Conservation (phyloP, 2,797 vertebrate genomes). For the Acrocephalus scirpaceus region DNA sequence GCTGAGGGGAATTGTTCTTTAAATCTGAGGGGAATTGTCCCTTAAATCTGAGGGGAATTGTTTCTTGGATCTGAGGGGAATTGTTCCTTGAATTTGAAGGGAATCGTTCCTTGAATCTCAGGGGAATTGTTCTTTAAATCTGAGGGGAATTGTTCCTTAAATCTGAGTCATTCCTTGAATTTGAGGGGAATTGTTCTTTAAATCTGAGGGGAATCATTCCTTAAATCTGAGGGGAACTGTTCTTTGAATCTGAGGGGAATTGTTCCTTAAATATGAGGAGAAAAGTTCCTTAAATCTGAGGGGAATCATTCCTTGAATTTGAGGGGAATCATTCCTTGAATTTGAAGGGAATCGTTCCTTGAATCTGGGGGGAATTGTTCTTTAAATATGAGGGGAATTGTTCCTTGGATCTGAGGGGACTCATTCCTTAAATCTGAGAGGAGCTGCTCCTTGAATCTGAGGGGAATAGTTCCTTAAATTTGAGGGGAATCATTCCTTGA, state of each 20-base stretch:
- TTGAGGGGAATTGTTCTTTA: rapidly evolving
- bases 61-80: not conserved
- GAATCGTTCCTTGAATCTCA: rapidly evolving
- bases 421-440: rapidly evolving
- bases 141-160: rapidly evolving
- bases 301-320: not conserved
- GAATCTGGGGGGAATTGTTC: rapidly evolving
- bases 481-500: rapidly evolving
- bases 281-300: rapidly evolving
- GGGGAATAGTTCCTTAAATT: rapidly evolving
- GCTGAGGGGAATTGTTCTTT: rapidly evolving
- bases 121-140: rapidly evolving
- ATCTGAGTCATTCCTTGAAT: rapidly evolving
- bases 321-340: not conserved
- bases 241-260: no score
- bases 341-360: rapidly evolving
- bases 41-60: rapidly evolving
- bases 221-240: rapidly evolving
- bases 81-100: rapidly evolving
- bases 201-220: rapidly evolving
- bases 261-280: rapidly evolving
- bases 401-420: not conserved
- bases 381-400: rapidly evolving
- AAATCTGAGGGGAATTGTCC: rapidly evolving
- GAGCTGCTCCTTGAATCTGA: rapidly evolving